Percentiles rank a stretch among this genome's conserved stretches.
phyloP scores from a whole-genome alignment of 2,797 vertebrate genomes.

The Gorsachius magnificus region DNA sequence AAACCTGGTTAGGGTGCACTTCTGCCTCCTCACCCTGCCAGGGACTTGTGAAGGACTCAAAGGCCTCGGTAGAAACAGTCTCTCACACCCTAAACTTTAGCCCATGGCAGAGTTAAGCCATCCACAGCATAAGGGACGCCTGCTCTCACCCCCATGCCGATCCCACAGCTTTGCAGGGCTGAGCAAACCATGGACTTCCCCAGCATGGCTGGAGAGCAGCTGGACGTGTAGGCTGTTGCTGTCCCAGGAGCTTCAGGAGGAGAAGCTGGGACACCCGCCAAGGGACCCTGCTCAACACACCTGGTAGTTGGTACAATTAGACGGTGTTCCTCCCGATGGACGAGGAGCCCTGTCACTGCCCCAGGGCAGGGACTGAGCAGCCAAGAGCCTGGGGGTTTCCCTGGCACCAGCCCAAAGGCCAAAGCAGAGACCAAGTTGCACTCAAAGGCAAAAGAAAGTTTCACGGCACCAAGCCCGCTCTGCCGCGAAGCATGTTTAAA shows the following conservation, averaged over 20 bases:
- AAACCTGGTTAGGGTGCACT: not conserved
- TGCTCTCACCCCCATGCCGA: not conserved
- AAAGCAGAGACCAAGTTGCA: not conserved
- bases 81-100: not conserved
- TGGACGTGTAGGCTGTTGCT: not conserved
- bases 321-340: not conserved
- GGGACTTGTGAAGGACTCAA: not conserved
- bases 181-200: not conserved
- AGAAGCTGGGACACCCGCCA: not conserved
- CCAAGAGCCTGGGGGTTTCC: not conserved
- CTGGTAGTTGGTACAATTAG: accelerated
- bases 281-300: not conserved
- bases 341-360: not conserved
- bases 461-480: accelerated
- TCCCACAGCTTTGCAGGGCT: not conserved
- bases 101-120: not conserved
- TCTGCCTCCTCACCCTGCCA: not conserved
- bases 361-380: not conserved
- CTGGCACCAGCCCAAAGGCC: not conserved
- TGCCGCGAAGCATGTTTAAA: not conserved
- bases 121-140: accelerated
- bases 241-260: not conserved
- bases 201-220: not conserved
- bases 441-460: not conserved
- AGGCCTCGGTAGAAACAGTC: not conserved